Conservation (phyloP, 2,797 vertebrate genomes). For the Melanogrammus aeglefinus region DNA sequence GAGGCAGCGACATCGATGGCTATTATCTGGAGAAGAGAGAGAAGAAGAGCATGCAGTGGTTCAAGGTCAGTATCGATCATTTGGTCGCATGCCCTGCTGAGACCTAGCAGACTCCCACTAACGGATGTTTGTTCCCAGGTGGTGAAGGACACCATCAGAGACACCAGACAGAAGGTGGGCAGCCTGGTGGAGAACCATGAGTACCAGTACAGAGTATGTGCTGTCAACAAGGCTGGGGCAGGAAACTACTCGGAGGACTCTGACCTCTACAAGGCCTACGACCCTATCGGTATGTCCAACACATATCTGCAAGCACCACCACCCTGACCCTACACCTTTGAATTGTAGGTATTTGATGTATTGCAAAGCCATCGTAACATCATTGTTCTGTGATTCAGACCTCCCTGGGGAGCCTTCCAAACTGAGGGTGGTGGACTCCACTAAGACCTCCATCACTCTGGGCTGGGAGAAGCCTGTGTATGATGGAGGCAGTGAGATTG, state of each 20-base stretch:
- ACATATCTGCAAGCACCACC: background rate
- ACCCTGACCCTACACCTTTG: background rate
- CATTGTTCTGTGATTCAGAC: conserved; percentile 74
- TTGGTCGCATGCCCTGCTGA: background rate
- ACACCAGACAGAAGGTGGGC: conserved; percentile 93
- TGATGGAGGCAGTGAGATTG: conserved; percentile 91
- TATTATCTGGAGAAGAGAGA: conserved; percentile 97
- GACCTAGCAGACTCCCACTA: background rate
- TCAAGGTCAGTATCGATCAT: conserved; percentile 72
- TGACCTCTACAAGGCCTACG: conserved; percentile 89
- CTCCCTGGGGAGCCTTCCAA: conserved; percentile 91
- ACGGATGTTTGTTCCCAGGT: conserved; percentile 63
- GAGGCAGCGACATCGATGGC: conserved; percentile 92
- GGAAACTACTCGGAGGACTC: conserved; percentile 90
- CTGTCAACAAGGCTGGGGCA: conserved; percentile 92
- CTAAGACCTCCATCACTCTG: conserved; percentile 93
- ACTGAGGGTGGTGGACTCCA: conserved; percentile 89
- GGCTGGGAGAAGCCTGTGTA: conserved; percentile 93
- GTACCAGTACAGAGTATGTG: conserved; percentile 93
- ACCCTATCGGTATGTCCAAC: conserved; percentile 85
- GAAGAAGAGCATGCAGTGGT: conserved; percentile 97
- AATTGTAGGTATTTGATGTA: background rate
- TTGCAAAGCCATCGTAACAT: background rate
- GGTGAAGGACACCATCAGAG: conserved; percentile 91
- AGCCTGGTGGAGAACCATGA: conserved; percentile 87